Conservation (phyloP, 2,113 vertebrate genomes). For the Hoplias malabaricus region DNA sequence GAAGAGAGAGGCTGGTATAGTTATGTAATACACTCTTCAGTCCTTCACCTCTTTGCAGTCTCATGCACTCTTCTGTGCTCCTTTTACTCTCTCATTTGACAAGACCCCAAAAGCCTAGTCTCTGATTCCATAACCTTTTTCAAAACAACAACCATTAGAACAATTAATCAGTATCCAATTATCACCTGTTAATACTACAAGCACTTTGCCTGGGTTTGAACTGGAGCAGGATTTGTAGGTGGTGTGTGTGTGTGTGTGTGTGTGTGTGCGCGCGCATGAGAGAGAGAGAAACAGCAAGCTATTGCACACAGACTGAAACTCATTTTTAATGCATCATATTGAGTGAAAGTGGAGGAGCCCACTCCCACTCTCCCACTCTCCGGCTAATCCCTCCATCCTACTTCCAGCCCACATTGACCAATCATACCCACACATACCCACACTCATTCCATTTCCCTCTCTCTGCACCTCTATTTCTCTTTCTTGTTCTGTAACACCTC, state of each 20-base stretch:
- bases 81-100: not conserved
- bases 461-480: not conserved
- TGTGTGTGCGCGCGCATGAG: too few species aligned
- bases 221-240: not conserved
- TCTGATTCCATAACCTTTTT: not conserved
- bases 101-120: not conserved
- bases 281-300: not conserved
- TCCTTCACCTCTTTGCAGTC: slow-evolving; percentile 4
- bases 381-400: not conserved
- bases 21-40: slow-evolving; percentile 31
- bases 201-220: not conserved
- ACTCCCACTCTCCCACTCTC: not conserved
- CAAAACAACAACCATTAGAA: not conserved
- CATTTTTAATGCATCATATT: not conserved
- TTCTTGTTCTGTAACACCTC: too few species aligned
- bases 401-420: not conserved
- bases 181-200: not conserved
- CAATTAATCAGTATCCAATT: not conserved
- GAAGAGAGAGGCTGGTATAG: not conserved
- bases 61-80: not conserved
- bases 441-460: not conserved
- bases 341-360: not conserved
- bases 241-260: not conserved
- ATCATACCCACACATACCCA: too few species aligned
- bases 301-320: not conserved